Conservation (phyloP, 2,113 vertebrate genomes). For the Thalassoma bifasciatum region DNA sequence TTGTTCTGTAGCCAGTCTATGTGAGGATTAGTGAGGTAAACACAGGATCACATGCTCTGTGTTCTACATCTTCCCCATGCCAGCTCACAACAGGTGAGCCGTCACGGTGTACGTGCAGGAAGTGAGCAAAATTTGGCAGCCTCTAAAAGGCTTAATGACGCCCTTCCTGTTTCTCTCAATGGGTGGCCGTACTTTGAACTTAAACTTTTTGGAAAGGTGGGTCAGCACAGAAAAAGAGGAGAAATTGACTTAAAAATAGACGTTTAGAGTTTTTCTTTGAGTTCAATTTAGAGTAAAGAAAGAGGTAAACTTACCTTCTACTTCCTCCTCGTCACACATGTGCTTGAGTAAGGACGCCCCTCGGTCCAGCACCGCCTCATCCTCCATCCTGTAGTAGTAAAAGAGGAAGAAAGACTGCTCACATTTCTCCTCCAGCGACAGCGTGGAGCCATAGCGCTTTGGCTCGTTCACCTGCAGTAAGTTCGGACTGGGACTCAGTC, state of each 20-base stretch:
- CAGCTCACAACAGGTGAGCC: constrained; percentile 41
- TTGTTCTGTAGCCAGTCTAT: constrained; percentile 44
- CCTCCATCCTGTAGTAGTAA: constrained; percentile 99
- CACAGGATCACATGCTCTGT: constrained; percentile 51
- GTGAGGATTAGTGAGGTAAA: constrained; percentile 66
- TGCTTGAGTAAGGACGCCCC: constrained; percentile 97
- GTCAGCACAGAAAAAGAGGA: not conserved
- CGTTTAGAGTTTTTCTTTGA: not conserved
- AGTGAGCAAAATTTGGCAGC: constrained; percentile 19
- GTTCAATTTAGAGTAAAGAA: not conserved
- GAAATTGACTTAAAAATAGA: too few relatives aligned
- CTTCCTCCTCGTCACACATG: constrained; percentile 95
- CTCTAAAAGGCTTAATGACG: not conserved
- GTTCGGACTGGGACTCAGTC: constrained; percentile 81
- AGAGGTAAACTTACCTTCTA: constrained; percentile 89
- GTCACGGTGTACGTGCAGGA: constrained; percentile 17
- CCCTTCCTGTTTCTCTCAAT: constrained; percentile 8
- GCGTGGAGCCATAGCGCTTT: constrained; percentile 84
- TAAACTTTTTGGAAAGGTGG: not conserved
- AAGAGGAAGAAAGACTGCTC: constrained; percentile 98
- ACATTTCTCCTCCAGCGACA: constrained; percentile 93
- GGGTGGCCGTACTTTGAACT: not conserved
- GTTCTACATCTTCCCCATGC: constrained; percentile 55
- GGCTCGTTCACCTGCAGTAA: constrained; percentile 88
- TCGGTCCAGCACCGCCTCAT: constrained; percentile 98